Evolutionary conservation across 1,140 invertebrate genomes (phyloP).

Genomic region (Drosophila biarmipes): DNA sequence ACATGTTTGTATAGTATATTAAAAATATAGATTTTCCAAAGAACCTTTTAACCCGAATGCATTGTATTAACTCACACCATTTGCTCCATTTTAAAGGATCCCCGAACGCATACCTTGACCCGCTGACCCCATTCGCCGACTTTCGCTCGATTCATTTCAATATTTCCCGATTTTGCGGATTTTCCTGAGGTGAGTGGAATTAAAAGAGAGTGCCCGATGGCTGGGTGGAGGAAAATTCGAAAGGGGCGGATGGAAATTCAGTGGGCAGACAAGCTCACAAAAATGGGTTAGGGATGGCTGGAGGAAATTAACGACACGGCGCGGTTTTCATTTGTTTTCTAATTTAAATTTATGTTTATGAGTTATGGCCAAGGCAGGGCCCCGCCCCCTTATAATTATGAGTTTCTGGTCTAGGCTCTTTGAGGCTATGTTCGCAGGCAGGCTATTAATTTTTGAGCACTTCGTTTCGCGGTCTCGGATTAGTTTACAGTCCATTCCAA

Average conservation of each 20-base stretch:
- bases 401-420: slow-evolving; percentile 50
- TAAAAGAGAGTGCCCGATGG: neutral
- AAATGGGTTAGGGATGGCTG: slow-evolving; percentile 25
- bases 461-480: slow-evolving; percentile 65
- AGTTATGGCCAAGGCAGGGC: slow-evolving; percentile 69
- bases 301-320: slow-evolving; percentile 66
- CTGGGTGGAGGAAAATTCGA: neutral
- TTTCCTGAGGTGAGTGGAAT: slow-evolving; percentile 2
- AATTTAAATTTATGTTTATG: slow-evolving; percentile 83
- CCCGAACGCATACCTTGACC: slow-evolving; percentile 19
- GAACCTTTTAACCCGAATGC: neutral
- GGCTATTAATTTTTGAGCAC: slow-evolving; percentile 77
- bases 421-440: slow-evolving; percentile 35
- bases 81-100: neutral
- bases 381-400: slow-evolving; percentile 61
- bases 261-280: slow-evolving; percentile 12
- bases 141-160: slow-evolving; percentile 8
- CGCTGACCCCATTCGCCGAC: slow-evolving; percentile 9
- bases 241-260: neutral
- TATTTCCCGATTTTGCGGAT: slow-evolving; percentile 9
- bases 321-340: slow-evolving; percentile 80
- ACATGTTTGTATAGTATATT: no score
- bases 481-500: slow-evolving; percentile 52
- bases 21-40: neutral
- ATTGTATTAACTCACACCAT: neutral